Conservation (phyloP, 1,140 invertebrate species). For the Palaemon carinicauda region DNA sequence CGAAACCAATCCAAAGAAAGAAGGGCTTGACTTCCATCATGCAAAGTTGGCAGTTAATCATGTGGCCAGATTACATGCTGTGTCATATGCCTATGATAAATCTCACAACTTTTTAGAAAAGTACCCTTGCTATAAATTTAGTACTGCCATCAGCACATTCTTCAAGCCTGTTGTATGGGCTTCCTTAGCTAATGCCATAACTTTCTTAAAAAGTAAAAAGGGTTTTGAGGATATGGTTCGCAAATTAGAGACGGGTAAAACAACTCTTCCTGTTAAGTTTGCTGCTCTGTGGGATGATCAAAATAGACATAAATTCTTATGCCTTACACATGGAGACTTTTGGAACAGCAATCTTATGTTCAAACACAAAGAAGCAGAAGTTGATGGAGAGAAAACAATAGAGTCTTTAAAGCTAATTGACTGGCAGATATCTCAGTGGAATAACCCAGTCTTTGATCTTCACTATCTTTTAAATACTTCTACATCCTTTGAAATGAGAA, state of each 20-base stretch:
- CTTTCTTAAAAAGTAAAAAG: conserved; percentile 49
- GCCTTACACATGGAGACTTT: conserved; percentile 58
- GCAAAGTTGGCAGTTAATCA: conserved; percentile 49
- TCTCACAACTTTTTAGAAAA: conserved; percentile 43
- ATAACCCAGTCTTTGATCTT: conserved; percentile 54
- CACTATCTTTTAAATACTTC: conserved; percentile 56
- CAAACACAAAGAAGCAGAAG: not conserved
- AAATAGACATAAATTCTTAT: conserved; percentile 46
- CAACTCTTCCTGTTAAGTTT: conserved; percentile 51
- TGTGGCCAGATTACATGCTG: conserved; percentile 54
- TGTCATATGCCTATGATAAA: conserved; percentile 54
- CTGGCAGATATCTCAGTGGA: conserved; percentile 58
- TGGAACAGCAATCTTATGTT: conserved; percentile 57
- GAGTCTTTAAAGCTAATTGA: conserved; percentile 54
- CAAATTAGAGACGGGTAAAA: conserved; percentile 49
- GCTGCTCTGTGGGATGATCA: conserved; percentile 46
- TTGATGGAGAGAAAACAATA: conserved; percentile 5
- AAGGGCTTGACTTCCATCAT: conserved; percentile 49
- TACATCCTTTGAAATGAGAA: conserved; percentile 43
- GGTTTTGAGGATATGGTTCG: conserved; percentile 56
- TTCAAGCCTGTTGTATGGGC: conserved; percentile 52
- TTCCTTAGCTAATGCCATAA: conserved; percentile 41
- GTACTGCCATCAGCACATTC: conserved; percentile 42
- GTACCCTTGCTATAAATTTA: conserved; percentile 52
- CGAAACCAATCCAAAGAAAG: conserved; percentile 43